phyloP scores from a whole-genome alignment of 2,888 invertebrate species.

The Acanthopleura granulata region DNA sequence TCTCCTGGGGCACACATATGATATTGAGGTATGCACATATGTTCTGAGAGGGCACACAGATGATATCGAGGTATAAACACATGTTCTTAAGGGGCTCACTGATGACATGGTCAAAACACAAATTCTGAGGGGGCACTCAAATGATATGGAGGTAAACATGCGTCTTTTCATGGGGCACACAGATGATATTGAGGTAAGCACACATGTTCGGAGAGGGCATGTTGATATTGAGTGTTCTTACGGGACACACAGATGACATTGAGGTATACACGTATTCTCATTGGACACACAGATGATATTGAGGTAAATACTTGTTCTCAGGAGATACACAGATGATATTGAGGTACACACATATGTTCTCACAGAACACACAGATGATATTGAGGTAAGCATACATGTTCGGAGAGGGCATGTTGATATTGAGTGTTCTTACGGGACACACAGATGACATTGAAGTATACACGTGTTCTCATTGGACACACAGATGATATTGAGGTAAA shows the following conservation, averaged over 20 bases:
- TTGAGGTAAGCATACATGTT: conserved; percentile 51
- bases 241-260: too few species aligned
- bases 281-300: conserved; percentile 38
- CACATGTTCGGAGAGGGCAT: too few species aligned
- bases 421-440: too few species aligned
- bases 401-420: too few species aligned
- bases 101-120: too few species aligned
- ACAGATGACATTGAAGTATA: too few species aligned
- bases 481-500: not conserved
- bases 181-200: conserved; percentile 32
- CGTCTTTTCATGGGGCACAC: conserved; percentile 52
- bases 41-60: too few species aligned
- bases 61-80: conserved; percentile 56
- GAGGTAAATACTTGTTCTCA: conserved; percentile 44
- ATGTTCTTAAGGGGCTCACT: conserved; percentile 32
- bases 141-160: conserved; percentile 49
- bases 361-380: conserved; percentile 32
- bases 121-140: too few species aligned
- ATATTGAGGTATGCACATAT: not conserved
- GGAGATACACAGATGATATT: conserved; percentile 38
- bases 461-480: too few species aligned
- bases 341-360: conserved; percentile 44
- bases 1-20: too few species aligned
- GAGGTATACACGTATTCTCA: too few species aligned
- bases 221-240: too few species aligned